Conservation (phyloP, 2,797 vertebrate genomes). For the Calcarius lapponicus region DNA sequence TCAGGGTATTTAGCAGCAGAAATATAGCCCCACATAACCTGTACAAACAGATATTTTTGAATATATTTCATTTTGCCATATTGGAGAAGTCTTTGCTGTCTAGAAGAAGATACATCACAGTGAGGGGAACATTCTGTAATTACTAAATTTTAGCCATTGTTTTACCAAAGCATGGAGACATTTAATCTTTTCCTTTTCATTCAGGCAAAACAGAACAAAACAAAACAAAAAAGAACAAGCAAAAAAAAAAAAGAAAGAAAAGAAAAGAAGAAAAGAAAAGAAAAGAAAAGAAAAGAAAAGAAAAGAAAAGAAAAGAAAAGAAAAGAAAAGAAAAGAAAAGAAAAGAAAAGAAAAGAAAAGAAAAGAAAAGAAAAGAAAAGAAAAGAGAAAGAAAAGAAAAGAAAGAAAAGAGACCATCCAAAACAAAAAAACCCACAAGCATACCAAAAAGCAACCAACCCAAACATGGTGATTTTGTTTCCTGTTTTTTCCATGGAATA, state of each 20-base stretch:
- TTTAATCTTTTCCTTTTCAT: background rate
- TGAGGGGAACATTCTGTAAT: background rate
- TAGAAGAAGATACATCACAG: background rate
- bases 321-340: too few relatives aligned
- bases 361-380: too few relatives aligned
- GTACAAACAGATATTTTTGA: background rate
- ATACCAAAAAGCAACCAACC: rapidly evolving
- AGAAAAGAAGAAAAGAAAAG: too few relatives aligned
- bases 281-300: too few relatives aligned
- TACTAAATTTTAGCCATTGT: background rate
- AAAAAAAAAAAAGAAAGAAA: too few relatives aligned
- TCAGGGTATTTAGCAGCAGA: background rate
- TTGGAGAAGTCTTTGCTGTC: background rate
- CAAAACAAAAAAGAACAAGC: too few relatives aligned
- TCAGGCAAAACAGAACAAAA: rapidly evolving
- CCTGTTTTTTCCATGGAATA: background rate
- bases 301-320: too few relatives aligned
- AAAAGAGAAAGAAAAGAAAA: too few relatives aligned
- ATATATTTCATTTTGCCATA: background rate
- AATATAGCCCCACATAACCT: background rate
- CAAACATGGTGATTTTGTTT: rapidly evolving
- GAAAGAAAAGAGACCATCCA: too few relatives aligned
- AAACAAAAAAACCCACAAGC: too few relatives aligned
- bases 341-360: too few relatives aligned
- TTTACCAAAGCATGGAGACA: background rate